phyloP scores from a whole-genome alignment of 2,888 invertebrate species.

The Lordiphosa andalusiaca region DNA sequence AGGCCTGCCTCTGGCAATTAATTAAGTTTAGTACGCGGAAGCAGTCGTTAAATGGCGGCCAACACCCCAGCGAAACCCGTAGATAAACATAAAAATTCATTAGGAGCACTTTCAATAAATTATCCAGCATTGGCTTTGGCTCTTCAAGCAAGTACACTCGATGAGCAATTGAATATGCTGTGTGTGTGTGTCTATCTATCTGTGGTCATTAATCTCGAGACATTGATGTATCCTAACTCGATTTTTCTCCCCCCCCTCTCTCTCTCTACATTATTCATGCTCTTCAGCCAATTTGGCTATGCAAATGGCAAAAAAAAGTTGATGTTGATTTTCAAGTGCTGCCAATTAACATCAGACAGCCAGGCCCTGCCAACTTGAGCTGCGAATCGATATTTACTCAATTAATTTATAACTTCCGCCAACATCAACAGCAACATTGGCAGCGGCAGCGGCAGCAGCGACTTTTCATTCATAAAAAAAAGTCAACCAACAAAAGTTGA shows the following conservation, averaged over 20 bases:
- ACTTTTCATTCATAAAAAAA: slow-evolving; percentile 58
- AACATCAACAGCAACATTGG: slow-evolving; percentile 24
- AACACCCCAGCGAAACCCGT: slow-evolving; percentile 1
- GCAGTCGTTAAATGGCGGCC: slow-evolving; percentile 51
- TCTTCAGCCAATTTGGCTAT: slow-evolving; percentile 57
- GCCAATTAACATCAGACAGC: slow-evolving; percentile 65
- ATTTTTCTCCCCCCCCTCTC: slow-evolving; percentile 1
- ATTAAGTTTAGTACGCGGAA: slow-evolving; percentile 67
- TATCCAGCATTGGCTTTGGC: slow-evolving; percentile 50
- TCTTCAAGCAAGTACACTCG: slow-evolving; percentile 47
- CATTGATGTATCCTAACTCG: slow-evolving; percentile 26
- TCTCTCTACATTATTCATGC: not conserved
- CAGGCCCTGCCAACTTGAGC: slow-evolving; percentile 21
- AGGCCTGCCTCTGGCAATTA: slow-evolving; percentile 52
- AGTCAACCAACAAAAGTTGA: slow-evolving; percentile 58
- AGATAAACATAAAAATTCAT: slow-evolving; percentile 62
- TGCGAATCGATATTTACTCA: slow-evolving; percentile 74
- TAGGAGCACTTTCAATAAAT: slow-evolving; percentile 66
- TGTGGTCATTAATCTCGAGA: slow-evolving; percentile 59
- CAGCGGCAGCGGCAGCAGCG: slow-evolving; percentile 25
- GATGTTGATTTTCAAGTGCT: slow-evolving; percentile 50
- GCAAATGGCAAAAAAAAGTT: slow-evolving; percentile 45
- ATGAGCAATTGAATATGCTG: slow-evolving; percentile 60
- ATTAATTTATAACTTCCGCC: slow-evolving; percentile 74
- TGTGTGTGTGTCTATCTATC: slow-evolving; percentile 35